Evolutionary conservation across 2,797 vertebrate genomes (phyloP).

Genomic region (Hemitrygon akajei): DNA sequence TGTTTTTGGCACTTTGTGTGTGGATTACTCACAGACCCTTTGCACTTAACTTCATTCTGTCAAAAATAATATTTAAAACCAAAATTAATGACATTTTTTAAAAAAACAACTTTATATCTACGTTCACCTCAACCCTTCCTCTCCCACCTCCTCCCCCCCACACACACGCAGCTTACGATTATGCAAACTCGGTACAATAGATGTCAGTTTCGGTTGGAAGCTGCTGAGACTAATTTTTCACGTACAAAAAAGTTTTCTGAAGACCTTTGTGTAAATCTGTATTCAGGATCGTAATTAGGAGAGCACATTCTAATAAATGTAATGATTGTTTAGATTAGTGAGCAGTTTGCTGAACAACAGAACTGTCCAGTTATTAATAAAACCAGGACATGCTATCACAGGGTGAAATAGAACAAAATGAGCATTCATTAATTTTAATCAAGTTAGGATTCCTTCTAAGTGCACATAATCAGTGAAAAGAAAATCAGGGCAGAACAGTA

Average conservation of each 20-base stretch:
- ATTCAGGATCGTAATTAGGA: not conserved
- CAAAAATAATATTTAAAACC: not conserved
- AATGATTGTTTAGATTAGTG: not conserved
- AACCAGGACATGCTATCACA: not conserved
- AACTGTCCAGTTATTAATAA: slow-evolving; percentile 16
- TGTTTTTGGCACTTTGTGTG: not conserved
- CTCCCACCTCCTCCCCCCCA: no score
- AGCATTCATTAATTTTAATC: slow-evolving; percentile 17
- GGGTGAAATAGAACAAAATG: not conserved
- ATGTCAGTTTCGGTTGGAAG: not conserved
- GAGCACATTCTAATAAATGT: not conserved
- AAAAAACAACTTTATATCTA: no score
- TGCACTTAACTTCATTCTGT: not conserved
- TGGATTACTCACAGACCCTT: not conserved
- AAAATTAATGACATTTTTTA: not conserved
- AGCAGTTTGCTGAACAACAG: not conserved
- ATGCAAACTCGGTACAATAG: not conserved
- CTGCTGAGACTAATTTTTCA: not conserved
- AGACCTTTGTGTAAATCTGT: not conserved
- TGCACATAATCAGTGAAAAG: slow-evolving; percentile 11
- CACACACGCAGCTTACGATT: not conserved
- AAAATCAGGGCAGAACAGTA: not conserved
- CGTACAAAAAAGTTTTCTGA: not conserved
- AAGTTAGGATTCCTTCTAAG: not conserved
- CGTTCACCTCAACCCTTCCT: no score